Percentiles rank a stretch among this genome's conserved stretches.
Evolutionary conservation across 64 coral and sea anemone genomes (phyloP).

Genomic region (Montipora foliosa): DNA sequence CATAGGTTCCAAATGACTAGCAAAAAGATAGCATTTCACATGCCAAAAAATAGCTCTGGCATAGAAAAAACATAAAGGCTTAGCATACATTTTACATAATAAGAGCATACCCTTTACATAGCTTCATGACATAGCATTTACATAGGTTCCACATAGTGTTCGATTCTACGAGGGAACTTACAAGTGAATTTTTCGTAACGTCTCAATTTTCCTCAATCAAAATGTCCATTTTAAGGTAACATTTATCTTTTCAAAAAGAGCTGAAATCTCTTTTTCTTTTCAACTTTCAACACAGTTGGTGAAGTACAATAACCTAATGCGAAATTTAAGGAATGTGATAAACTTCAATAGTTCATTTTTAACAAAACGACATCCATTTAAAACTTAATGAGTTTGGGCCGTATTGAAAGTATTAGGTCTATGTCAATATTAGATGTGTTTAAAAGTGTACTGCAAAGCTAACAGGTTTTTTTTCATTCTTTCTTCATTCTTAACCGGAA

Average conservation of each 20-base stretch:
- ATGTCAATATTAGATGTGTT: background rate
- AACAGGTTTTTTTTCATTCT: background rate
- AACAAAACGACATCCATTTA: background rate
- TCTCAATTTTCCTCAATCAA: background rate
- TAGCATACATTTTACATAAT: no score
- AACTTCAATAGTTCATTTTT: background rate
- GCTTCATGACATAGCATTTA: no score
- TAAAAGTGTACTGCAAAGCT: background rate
- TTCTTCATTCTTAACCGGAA: background rate
- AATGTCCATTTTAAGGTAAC: background rate
- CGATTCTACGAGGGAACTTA: background rate
- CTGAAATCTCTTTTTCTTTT: background rate
- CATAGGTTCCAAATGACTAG: no score
- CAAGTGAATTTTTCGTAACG: background rate
- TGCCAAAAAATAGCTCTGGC: no score
- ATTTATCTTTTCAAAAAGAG: background rate
- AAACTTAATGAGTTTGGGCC: background rate
- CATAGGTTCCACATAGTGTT: no score
- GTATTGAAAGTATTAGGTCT: background rate
- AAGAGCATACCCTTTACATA: no score
- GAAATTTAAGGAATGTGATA: background rate
- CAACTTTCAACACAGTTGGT: background rate
- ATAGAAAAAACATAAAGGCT: no score
- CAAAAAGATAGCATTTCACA: no score
- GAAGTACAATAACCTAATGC: background rate